Conservation (phyloP, 2,797 vertebrate species). For the Gila robusta region DNA sequence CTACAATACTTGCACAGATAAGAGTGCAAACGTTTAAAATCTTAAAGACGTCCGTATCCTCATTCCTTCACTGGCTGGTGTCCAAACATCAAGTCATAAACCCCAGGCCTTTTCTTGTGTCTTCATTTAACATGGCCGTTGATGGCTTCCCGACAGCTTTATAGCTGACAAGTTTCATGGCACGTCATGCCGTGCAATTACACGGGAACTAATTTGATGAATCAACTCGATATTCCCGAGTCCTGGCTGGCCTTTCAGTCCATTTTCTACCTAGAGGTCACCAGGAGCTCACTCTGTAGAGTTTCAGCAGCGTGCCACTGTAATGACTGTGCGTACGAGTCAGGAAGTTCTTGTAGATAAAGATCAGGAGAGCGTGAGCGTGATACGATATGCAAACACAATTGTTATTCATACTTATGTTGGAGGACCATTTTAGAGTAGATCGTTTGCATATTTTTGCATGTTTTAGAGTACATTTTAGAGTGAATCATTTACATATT, state of each 20-base stretch:
- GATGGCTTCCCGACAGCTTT: conserved; percentile 95
- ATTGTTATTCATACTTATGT: conserved; percentile 38
- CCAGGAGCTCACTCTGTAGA: conserved; percentile 80
- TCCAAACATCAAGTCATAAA: conserved; percentile 84
- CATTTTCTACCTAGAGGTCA: conserved; percentile 85
- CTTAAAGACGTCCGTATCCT: conserved; percentile 64
- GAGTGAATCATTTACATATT: conserved; percentile 36
- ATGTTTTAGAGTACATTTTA: conserved; percentile 40
- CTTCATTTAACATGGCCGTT: conserved; percentile 89
- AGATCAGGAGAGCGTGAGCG: conserved; percentile 25
- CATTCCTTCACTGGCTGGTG: conserved; percentile 79
- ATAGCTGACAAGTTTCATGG: conserved; percentile 87
- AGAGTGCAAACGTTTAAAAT: conserved; percentile 45
- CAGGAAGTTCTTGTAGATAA: conserved; percentile 11
- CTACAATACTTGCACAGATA: conserved; percentile 27
- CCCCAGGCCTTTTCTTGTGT: conserved; percentile 77
- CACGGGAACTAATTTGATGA: conserved; percentile 94
- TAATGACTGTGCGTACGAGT: conserved; percentile 58
- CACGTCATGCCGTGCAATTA: conserved; percentile 91
- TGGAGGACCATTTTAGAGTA: conserved; percentile 26
- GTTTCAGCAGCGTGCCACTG: conserved; percentile 76
- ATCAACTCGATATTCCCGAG: conserved; percentile 90
- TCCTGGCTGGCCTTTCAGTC: conserved; percentile 83
- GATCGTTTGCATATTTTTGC: conserved; percentile 52
- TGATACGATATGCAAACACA: conserved; percentile 25